These are phyloP conservation scores for Ranitomeya variabilis DNA, from an alignment of 2,113 vertebrate genomes.

Conservation along the genomic window DNA sequence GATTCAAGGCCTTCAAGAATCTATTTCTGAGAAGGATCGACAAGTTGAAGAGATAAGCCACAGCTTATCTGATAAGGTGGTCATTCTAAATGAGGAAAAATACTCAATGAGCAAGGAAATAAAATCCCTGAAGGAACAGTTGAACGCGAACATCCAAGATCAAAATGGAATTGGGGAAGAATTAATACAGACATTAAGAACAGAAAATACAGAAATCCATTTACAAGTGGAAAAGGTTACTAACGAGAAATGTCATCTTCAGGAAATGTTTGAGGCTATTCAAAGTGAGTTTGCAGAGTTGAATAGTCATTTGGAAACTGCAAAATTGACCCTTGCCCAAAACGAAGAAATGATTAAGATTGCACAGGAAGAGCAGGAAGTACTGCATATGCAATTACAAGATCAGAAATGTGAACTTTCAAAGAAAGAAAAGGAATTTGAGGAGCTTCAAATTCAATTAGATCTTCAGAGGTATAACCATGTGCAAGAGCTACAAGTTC, in stretches of 20 bases:
- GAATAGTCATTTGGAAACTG: not conserved
- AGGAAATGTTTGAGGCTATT: not conserved
- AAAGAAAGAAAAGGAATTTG: conserved; percentile 54
- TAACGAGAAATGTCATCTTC: conserved; percentile 20
- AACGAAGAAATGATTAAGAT: conserved; percentile 9
- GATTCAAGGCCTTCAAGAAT: conserved; percentile 73
- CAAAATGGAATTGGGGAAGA: conserved; percentile 66
- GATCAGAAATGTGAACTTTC: not conserved
- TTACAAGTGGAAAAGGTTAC: conserved; percentile 48
- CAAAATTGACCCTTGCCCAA: not conserved
- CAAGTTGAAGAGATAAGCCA: conserved; percentile 82
- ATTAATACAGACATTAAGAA: conserved; percentile 50
- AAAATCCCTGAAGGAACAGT: conserved; percentile 79
- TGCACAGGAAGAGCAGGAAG: conserved; percentile 59
- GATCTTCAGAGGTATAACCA: conserved; percentile 32
- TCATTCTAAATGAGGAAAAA: conserved; percentile 86
- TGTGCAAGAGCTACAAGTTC: not conserved
- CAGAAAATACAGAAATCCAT: conserved; percentile 50
- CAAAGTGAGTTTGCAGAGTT: conserved; percentile 60
- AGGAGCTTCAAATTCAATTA: conserved; percentile 71
- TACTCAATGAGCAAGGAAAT: conserved; percentile 78
- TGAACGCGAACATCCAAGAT: conserved; percentile 62
- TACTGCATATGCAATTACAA: conserved; percentile 19
- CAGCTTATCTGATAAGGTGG: conserved; percentile 85
- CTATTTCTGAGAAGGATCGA: conserved; percentile 77